Base-by-base conservation (phyloP, 1,140 invertebrate species). In the Eriocheir sinensis region DNA sequence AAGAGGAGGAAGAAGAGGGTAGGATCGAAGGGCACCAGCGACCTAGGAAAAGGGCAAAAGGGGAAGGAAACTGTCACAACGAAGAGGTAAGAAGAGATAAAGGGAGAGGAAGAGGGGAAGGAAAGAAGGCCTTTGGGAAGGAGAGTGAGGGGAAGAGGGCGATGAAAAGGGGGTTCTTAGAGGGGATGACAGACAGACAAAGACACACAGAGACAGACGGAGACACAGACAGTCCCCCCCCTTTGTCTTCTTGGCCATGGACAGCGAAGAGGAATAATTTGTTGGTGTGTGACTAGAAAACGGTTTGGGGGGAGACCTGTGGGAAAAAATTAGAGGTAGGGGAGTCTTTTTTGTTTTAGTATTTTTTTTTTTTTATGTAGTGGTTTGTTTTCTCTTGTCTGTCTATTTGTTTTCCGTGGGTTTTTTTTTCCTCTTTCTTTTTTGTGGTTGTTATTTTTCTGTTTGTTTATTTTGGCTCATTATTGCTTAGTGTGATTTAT, bases 181-280 rank as follows among this genome's bases (percentile, higher is more conserved):
- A 4, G 17, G 27, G 48, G 21, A 12, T 17, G 48, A 53, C 48
- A 12, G 9, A 53, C 48, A 53, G 60, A n/a, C 60, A n/a, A n/a
- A n/a, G n/a, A n/a, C n/a, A n/a, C n/a, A n/a, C n/a, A n/a, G n/a
- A n/a, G 48, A 53, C 48, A 12, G 9, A 53, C 48, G 21, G 60
- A n/a, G 21, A n/a, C 21, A 72, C 60, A 72, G 21, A 72, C 60
- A 72, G 60, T n/a, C 60, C 1, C n/a, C 8, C 60, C 60, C 60
- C 60, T n/a, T 72, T 72, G 60, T 72, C 60, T 72, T 72, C 12
- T 21, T n/a, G 60, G 27, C 1, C 60, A 72, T 72, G 60, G n/a
- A 72, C n/a, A n/a, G n/a, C n/a, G 60, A 72, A 21, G 60, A 21
- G 60, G n/a, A 72, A 72, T 72, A 72, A 72, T 72, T 72, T 72